phyloP scores from a whole-genome alignment of 1,140 invertebrate genomes.

The Leptinotarsa defecta region DNA sequence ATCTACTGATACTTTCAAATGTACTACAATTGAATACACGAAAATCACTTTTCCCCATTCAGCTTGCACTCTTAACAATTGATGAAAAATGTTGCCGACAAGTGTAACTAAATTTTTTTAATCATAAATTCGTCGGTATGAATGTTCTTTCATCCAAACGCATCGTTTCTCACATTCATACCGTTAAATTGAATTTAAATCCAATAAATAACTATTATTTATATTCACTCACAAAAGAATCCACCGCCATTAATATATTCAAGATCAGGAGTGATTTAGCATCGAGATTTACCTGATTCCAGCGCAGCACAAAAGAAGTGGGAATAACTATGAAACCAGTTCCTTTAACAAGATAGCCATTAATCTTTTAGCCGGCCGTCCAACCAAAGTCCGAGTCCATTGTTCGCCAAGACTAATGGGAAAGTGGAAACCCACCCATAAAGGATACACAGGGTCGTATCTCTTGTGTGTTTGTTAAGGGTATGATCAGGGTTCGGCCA shows the following conservation, averaged over 20 bases:
- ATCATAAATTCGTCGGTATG: not conserved
- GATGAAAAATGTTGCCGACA: no score
- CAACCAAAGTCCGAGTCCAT: constrained; percentile 42
- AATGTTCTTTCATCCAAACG: constrained; percentile 7
- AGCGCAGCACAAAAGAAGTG: constrained; percentile 21
- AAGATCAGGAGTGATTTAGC: constrained; percentile 6
- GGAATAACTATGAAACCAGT: constrained; percentile 24
- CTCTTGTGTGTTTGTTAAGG: no score
- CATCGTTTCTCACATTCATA: not conserved
- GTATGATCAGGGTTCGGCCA: no score
- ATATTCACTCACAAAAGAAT: constrained; percentile 7
- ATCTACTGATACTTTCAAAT: no score
- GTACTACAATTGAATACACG: no score
- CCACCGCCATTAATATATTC: constrained; percentile 19
- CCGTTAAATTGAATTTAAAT: constrained; percentile 20
- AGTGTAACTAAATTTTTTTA: not conserved
- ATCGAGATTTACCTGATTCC: constrained; percentile 23
- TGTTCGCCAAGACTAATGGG: constrained; percentile 44
- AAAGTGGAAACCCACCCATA: constrained; percentile 39
- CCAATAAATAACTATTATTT: constrained; percentile 14
- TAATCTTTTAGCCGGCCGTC: constrained; percentile 39
- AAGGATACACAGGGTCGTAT: constrained; percentile 25
- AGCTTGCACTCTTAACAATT: no score
- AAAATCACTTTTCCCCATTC: no score
- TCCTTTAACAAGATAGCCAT: constrained; percentile 36